phyloP scores from a whole-genome alignment of 2,113 vertebrate genomes.

The Sisor rabdophorus region DNA sequence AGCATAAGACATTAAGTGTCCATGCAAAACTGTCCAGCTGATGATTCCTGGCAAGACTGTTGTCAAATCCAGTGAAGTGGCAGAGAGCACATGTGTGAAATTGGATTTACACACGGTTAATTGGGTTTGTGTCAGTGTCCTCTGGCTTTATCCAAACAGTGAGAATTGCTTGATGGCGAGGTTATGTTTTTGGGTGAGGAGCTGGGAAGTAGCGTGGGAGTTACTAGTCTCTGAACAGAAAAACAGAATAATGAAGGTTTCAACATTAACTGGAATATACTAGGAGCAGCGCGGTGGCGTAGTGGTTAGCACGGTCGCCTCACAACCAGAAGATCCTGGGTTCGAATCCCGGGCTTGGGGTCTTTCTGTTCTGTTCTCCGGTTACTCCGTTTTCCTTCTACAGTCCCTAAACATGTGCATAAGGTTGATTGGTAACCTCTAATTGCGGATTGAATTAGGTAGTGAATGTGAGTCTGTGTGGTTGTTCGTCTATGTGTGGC shows the following conservation, averaged over 20 bases:
- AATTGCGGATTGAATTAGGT: no score
- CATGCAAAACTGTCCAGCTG: constrained; percentile 24
- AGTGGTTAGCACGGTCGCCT: no score
- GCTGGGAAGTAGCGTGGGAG: constrained; percentile 10
- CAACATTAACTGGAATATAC: neutral
- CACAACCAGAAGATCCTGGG: no score
- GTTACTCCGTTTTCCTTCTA: no score
- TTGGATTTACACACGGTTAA: constrained; percentile 54
- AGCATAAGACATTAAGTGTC: constrained; percentile 20
- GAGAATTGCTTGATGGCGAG: constrained; percentile 45
- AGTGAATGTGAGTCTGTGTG: no score
- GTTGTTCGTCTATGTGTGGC: no score
- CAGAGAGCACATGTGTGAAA: constrained; percentile 51
- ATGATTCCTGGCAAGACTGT: constrained; percentile 35
- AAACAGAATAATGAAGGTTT: neutral
- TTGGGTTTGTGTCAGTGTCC: constrained; percentile 49
- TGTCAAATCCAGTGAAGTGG: constrained; percentile 48
- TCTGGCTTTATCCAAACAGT: constrained; percentile 37
- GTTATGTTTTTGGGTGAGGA: constrained; percentile 43
- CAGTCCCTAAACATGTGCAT: no score
- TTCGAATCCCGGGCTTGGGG: no score
- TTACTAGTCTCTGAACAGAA: neutral
- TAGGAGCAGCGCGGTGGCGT: no score
- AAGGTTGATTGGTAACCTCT: no score
- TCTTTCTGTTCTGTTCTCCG: no score